Conservation (phyloP, 2,797 vertebrate species). For the Pogonophryne albipinna region DNA sequence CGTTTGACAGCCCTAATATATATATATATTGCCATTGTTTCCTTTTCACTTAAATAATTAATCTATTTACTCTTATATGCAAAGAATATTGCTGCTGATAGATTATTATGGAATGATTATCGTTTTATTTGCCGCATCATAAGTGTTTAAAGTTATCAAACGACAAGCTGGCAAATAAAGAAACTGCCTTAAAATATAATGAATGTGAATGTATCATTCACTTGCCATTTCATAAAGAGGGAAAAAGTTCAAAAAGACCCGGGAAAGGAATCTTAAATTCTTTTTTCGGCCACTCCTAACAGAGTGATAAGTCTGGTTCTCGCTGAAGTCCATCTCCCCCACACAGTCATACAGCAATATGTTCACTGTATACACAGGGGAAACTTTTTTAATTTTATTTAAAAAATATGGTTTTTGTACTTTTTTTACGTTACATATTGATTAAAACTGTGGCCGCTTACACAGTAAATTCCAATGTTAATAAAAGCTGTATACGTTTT, state of each 20-base stretch:
- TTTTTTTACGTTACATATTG: neutral
- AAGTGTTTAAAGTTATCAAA: neutral
- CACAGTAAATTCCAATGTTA: no score
- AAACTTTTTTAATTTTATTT: neutral
- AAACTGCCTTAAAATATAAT: neutral
- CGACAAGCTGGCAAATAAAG: neutral
- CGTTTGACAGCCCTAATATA: no score
- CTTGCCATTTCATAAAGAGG: neutral
- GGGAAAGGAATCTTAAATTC: constrained; percentile 47
- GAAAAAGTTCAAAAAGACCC: constrained; percentile 7
- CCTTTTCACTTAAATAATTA: neutral
- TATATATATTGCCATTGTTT: neutral
- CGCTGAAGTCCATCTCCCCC: constrained; percentile 45
- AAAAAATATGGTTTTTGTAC: no score
- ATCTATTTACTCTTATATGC: neutral
- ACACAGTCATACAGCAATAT: constrained; percentile 1
- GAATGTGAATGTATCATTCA: neutral
- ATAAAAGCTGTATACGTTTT: no score
- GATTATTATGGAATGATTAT: neutral
- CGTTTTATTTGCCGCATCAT: neutral
- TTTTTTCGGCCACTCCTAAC: constrained; percentile 35
- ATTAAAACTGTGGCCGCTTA: neutral
- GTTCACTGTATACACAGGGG: neutral
- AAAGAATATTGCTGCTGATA: neutral
- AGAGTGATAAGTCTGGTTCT: constrained; percentile 56